phyloP scores from a whole-genome alignment of 2,888 invertebrate species.

The Endotricha flammealis region DNA sequence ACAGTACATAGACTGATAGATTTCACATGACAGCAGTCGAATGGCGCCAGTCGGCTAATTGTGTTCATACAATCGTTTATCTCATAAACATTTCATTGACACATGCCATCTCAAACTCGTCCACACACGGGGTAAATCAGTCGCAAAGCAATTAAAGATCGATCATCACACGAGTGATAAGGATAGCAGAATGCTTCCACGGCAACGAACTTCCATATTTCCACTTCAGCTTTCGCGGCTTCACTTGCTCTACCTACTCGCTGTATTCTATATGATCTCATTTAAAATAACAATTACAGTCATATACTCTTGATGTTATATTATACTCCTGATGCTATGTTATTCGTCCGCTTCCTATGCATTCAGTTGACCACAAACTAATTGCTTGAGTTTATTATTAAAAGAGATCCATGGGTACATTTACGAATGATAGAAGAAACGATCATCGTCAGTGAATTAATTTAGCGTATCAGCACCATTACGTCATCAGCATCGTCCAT shows the following conservation, averaged over 20 bases:
- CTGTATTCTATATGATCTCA: slow-evolving; percentile 23
- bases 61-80: slow-evolving; percentile 25
- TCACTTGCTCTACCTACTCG: slow-evolving; percentile 49
- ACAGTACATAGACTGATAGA: background rate
- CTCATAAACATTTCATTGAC: slow-evolving; percentile 36
- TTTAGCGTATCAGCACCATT: slow-evolving; percentile 29
- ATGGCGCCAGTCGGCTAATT: slow-evolving; percentile 11
- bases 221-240: slow-evolving; percentile 57
- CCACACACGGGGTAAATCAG: slow-evolving; percentile 10
- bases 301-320: slow-evolving; percentile 9
- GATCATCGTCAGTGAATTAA: slow-evolving; percentile 20
- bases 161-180: slow-evolving; percentile 19
- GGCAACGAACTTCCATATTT: slow-evolving; percentile 50
- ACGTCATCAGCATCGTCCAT: slow-evolving; percentile 41
- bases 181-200: slow-evolving; percentile 39
- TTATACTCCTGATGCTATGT: slow-evolving; percentile 23
- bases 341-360: slow-evolving; percentile 29
- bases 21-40: slow-evolving; percentile 7
- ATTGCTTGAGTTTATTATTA: slow-evolving; percentile 24
- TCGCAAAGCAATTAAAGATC: slow-evolving; percentile 21
- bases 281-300: slow-evolving; percentile 1
- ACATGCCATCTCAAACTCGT: slow-evolving; percentile 18
- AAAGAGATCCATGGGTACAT: slow-evolving; percentile 19
- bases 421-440: slow-evolving; percentile 19
- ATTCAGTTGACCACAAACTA: slow-evolving; percentile 17